A percentile compares a stretch with the other conserved stretches of the same genome.
Evolutionary conservation across 2,113 vertebrate genomes (phyloP).

Genomic region (Hipposideros armiger): DNA sequence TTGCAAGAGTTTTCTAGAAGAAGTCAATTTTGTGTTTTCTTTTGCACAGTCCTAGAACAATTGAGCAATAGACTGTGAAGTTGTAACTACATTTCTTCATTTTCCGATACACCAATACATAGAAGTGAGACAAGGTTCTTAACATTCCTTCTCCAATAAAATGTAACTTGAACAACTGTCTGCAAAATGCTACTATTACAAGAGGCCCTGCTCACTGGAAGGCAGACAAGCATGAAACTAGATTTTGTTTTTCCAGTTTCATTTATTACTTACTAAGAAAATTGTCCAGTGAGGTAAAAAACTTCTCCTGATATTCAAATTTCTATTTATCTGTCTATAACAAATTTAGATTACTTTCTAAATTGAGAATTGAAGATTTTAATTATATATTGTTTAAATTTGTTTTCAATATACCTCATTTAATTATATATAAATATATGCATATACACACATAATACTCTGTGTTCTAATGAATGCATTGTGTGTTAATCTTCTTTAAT

Average conservation of each 20-base stretch:
- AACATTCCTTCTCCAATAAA: constrained; percentile 27
- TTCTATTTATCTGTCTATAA: background rate
- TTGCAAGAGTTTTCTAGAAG: background rate
- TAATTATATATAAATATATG: background rate
- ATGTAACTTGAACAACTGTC: constrained; percentile 45
- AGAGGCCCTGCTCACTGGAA: constrained; percentile 5
- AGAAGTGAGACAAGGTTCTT: constrained; percentile 19
- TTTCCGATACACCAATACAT: background rate
- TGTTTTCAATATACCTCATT: background rate
- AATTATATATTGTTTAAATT: background rate
- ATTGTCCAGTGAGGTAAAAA: background rate
- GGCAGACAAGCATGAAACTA: constrained; percentile 57
- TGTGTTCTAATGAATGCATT: background rate
- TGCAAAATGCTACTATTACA: constrained; percentile 14
- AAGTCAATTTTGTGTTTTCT: constrained; percentile 52
- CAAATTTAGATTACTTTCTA: background rate
- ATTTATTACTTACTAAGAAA: constrained; percentile 24
- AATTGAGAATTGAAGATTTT: background rate
- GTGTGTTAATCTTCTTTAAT: background rate
- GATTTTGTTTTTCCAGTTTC: background rate
- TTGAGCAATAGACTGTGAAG: constrained; percentile 23
- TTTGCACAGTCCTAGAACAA: background rate
- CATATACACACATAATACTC: background rate
- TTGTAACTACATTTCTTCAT: constrained; percentile 52
- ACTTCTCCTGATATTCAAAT: constrained; percentile 1